Base-by-base conservation (phyloP, 92 coral and sea anemone species). In the Heteractis magnifica region DNA sequence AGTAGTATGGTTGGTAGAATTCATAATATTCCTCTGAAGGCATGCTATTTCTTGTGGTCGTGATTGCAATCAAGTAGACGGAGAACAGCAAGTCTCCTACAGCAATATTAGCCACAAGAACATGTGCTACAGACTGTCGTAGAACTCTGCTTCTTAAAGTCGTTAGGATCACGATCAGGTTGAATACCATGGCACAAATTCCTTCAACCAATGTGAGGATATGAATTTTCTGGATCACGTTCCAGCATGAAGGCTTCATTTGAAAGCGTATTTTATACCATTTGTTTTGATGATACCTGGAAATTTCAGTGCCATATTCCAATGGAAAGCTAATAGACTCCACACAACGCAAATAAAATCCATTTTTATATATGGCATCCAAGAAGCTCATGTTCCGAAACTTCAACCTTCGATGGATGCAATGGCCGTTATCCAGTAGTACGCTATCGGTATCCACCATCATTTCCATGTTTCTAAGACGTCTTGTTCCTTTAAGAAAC, bases 81-180 rank as follows among this genome's bases (percentile, higher is more conserved):
- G 77, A 77, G 26, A 80, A 19, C 41, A 84, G 8, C 8, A 88
- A 60, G 62, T 88, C 91, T 55, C 88, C 84, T 13, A 73, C 58
- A 34, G 91, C 91, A 56, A 88, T 23, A 19, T 88, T 85, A 4
- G 81, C 85, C 5, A 85, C 85, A 13, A 88, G 59, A 51, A 79
- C 56, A 68, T 83, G 64, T 18, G 91, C 85, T 20, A 76, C 81
- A 75, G 84, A 83, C 23, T 65, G 20, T 15, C 56, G 62, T 34
- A 34, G 44, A 34, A 34, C 44, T 34, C 44, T 34, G 44, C 44
- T 34, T 34, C 44, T 14, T 23, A 84, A n/a, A 21, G 86, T 88
- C 0, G 88, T 84, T 4, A 68, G 71, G 72, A 88, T 79, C 51
- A 84, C 76, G 44, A 80, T 41, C 51, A 76, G 20, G 60, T 88